Evolutionary conservation across 2,113 vertebrate genomes (phyloP), one percentile per base, ranked within the genome.

Genomic region (Sinocyclocheilus anshuiensis): DNA sequence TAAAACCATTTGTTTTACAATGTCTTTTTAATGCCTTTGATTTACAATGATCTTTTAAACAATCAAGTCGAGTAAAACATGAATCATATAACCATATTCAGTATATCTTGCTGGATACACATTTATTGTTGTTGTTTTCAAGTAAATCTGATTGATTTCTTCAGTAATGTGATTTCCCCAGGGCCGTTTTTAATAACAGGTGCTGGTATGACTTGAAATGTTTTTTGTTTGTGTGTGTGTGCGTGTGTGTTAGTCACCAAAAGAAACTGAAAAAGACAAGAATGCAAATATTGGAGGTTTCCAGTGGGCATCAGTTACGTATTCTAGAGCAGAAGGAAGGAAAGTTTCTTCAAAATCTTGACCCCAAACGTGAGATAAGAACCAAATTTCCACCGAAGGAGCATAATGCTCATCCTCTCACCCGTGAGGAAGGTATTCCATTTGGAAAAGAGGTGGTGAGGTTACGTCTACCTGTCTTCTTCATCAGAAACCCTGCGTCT

Each of bases 341-440:
- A 85, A 90, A 89, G 82, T 93, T 93, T 94, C 90, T 93, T 92
- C 87, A 86, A 93, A 89, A 85, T 77, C 86, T 87, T 84, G 86
- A 88, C 89, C 90, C 81, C 75, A 85, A 89, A 88, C 50, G 82
- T 93, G 87, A 92, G 89, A 92, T 90, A 93, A 88, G 87, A 87
- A 80, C 50, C 42, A 91, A 86, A 88, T 94, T 95, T 95, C 95
- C 94, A 91, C 87, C 84, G 57, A 74, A 84, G 89, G 63, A 87
- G 90, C 90, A 89, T 86, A 26, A 18, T 36, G 82, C 20, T 80
- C 90, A 90, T 77, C 91, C 87, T 89, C 82, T 75, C 89, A 89
- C 72, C 84, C 72, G 63, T 91, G 90, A 91, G 87, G 84, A 92
- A 92, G 86, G 89, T 91, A 92, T 92, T 95, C 95, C 95, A 94